Percentiles rank a stretch among this genome's conserved stretches.
phyloP scores from a whole-genome alignment of 2,888 invertebrate species.

The Linnaemya tessellans region DNA sequence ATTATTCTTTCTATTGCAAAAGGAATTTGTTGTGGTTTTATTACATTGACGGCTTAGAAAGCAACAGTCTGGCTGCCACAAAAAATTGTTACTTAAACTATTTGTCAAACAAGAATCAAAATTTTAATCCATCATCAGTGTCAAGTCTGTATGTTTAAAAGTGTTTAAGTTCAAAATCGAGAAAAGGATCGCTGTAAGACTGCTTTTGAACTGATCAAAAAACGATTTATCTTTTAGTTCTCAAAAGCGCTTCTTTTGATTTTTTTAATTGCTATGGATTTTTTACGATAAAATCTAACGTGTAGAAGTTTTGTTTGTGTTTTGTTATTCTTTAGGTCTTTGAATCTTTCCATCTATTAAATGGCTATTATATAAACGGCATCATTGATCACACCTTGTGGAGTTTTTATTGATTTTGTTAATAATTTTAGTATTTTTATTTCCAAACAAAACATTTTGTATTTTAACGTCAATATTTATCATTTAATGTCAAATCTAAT shows the following conservation, averaged over 20 bases:
- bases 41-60: slow-evolving; percentile 8
- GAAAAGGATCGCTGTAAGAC: slow-evolving; percentile 13
- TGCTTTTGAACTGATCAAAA: slow-evolving; percentile 75
- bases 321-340: not conserved
- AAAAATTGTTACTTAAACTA: slow-evolving; percentile 66
- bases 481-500: not conserved
- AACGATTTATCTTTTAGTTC: slow-evolving; percentile 78
- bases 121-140: slow-evolving; percentile 71
- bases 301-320: not conserved
- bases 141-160: slow-evolving; percentile 50
- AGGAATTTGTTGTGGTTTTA: slow-evolving; percentile 56
- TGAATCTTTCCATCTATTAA: slow-evolving; percentile 43
- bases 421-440: not conserved
- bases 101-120: slow-evolving; percentile 73
- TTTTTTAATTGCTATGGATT: slow-evolving; percentile 16
- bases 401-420: slow-evolving; percentile 12
- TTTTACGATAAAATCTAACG: slow-evolving; percentile 48
- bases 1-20: slow-evolving; percentile 42
- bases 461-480: slow-evolving; percentile 8
- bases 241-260: slow-evolving; percentile 64
- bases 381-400: slow-evolving; percentile 57
- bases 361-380: slow-evolving; percentile 14
- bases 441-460: slow-evolving; percentile 22
- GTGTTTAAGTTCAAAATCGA: slow-evolving; percentile 11
- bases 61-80: slow-evolving; percentile 2